Percentiles rank a stretch among this genome's conserved stretches.
Evolutionary conservation across 2,888 invertebrate species (phyloP).

Genomic region (Lathronympha strigana): DNA sequence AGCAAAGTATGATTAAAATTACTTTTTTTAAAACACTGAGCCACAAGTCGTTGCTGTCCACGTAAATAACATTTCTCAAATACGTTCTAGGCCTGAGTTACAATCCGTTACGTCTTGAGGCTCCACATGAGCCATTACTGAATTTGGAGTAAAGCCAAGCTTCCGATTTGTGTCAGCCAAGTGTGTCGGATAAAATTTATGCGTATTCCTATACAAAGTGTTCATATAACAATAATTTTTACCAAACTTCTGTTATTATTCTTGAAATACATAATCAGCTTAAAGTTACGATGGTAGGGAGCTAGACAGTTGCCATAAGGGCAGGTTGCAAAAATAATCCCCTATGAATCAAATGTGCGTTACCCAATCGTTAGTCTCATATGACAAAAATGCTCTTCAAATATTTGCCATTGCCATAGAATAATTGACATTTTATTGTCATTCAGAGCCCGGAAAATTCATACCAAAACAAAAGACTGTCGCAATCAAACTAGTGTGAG

Average conservation of each 20-base stretch:
- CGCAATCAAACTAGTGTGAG: no score
- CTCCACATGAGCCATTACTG: slow-evolving; percentile 42
- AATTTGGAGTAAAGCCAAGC: slow-evolving; percentile 40
- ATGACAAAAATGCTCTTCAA: no score
- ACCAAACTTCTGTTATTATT: slow-evolving; percentile 4
- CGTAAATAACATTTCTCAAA: slow-evolving; percentile 21
- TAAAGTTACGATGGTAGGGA: not conserved
- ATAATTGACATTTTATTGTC: no score
- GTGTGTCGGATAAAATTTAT: slow-evolving; percentile 42
- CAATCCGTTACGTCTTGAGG: slow-evolving; percentile 41
- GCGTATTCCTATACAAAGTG: slow-evolving; percentile 39
- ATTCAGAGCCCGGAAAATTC: no score
- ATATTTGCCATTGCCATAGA: no score
- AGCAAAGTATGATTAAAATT: no score
- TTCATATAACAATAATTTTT: slow-evolving; percentile 11
- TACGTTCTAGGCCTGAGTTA: slow-evolving; percentile 39
- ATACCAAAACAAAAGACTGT: no score
- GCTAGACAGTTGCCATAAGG: no score
- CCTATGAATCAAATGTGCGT: no score
- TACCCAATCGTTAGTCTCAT: no score
- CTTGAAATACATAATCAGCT: not conserved
- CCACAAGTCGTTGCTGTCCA: not conserved
- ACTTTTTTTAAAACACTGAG: not conserved
- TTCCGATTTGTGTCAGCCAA: slow-evolving; percentile 43
- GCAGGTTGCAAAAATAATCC: no score